These are phyloP conservation scores for Hyaena hyaena DNA, from an alignment of 2,113 vertebrate species.

Conservation along the genomic window DNA sequence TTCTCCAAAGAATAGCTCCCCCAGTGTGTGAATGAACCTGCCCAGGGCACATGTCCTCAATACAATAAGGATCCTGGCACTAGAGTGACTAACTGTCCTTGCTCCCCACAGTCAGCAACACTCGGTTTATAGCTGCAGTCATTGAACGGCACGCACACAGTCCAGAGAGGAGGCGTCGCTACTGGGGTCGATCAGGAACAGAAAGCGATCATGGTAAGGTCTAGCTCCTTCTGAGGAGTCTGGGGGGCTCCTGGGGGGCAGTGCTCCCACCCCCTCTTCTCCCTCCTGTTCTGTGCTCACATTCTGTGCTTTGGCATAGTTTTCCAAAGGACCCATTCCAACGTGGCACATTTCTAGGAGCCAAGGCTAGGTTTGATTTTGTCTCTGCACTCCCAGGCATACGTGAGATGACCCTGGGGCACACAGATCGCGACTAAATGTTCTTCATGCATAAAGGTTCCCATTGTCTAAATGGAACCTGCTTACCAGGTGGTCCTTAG, in stretches of 20 bases:
- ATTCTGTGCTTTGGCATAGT: neutral
- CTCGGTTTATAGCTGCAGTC: slow-evolving; percentile 97
- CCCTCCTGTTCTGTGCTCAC: neutral
- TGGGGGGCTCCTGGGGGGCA: fast-evolving
- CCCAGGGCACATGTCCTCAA: neutral
- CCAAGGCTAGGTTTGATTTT: neutral
- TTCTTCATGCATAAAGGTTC: neutral
- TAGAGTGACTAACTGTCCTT: neutral
- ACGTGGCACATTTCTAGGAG: neutral
- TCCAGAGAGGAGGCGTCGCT: slow-evolving; percentile 94
- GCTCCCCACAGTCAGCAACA: slow-evolving; percentile 93
- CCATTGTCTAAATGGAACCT: neutral
- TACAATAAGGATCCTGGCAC: fast-evolving
- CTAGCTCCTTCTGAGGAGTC: neutral
- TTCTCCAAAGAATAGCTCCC: neutral
- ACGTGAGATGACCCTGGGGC: neutral
- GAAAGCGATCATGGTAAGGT: slow-evolving; percentile 98
- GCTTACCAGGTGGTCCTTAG: neutral
- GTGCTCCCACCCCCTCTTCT: neutral
- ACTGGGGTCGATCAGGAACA: slow-evolving; percentile 98
- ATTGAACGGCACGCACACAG: slow-evolving; percentile 98
- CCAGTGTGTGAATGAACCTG: neutral
- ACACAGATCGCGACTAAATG: neutral
- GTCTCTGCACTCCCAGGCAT: neutral
- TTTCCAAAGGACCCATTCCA: neutral